These are phyloP conservation scores for Hypomecis atomaria DNA, from an alignment of 2,888 invertebrate genomes.

Conservation along the genomic window DNA sequence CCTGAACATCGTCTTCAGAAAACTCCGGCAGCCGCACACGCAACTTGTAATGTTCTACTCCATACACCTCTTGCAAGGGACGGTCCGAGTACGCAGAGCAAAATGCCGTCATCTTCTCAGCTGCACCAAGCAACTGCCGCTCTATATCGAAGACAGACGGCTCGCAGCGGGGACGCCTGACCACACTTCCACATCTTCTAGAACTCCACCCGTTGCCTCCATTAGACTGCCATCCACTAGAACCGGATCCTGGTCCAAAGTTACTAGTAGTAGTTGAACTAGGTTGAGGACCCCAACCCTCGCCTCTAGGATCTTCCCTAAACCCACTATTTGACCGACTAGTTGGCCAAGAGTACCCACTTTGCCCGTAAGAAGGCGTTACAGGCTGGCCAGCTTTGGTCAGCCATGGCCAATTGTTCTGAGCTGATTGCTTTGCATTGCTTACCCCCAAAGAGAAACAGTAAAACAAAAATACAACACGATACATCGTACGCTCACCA, in stretches of 20 bases:
- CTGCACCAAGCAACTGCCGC: neutral
- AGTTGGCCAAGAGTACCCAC: neutral
- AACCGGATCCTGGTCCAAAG: neutral
- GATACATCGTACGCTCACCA: slow-evolving; percentile 1
- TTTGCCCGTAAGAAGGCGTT: neutral
- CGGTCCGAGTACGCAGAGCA: slow-evolving; percentile 8
- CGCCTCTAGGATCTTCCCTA: neutral
- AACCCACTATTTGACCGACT: neutral
- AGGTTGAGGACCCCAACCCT: neutral
- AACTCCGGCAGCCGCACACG: slow-evolving; percentile 15
- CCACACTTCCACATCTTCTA: neutral
- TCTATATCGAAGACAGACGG: slow-evolving; percentile 4
- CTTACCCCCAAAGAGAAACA: neutral
- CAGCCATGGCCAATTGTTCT: neutral
- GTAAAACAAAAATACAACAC: neutral
- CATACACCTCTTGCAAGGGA: slow-evolving; percentile 21
- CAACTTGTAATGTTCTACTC: slow-evolving; percentile 20
- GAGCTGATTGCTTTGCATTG: neutral
- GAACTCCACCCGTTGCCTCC: slow-evolving; percentile 1
- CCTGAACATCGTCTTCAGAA: slow-evolving; percentile 22
- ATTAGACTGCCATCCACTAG: neutral
- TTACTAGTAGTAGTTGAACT: neutral
- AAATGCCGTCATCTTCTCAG: neutral
- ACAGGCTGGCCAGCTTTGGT: neutral
- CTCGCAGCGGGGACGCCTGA: neutral